A percentile compares a stretch with the other conserved stretches of the same genome.
phyloP scores from a whole-genome alignment of 2,797 vertebrate genomes.

The Channallabes apus region DNA sequence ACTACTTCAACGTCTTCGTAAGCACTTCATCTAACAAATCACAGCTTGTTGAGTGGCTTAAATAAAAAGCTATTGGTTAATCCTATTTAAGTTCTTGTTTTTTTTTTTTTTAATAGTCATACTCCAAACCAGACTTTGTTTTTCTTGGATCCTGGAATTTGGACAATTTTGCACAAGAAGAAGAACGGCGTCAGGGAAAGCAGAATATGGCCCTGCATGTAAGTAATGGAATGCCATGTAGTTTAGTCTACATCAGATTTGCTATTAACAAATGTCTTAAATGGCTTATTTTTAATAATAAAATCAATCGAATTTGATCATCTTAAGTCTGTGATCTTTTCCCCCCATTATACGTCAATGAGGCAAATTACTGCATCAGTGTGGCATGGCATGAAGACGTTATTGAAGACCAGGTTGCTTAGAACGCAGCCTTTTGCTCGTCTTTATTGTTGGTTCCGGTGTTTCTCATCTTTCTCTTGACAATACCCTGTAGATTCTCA shows the following conservation, averaged over 20 bases:
- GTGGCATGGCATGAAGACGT: too few species aligned
- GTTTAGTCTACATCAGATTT: background rate
- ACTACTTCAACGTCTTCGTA: constrained; percentile 37
- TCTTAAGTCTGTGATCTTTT: too few species aligned
- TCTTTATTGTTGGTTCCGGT: too few species aligned
- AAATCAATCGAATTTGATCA: too few species aligned
- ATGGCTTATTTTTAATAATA: background rate
- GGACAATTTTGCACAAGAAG: constrained; percentile 28
- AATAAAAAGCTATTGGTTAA: background rate
- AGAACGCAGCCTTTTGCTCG: too few species aligned
- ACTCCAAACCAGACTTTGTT: constrained; percentile 34
- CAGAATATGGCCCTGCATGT: constrained; percentile 21
- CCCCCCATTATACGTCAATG: too few species aligned
- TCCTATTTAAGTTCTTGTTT: background rate
- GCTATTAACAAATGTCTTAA: background rate
- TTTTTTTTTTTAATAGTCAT: constrained; percentile 4
- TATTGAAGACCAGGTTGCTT: too few species aligned
- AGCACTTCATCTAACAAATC: constrained; percentile 11
- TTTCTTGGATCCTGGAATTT: constrained; percentile 18
- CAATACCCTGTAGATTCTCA: too few species aligned
- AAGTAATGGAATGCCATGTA: background rate
- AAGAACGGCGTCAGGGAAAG: constrained; percentile 3
- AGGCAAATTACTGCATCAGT: too few species aligned
- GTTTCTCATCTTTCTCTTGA: too few species aligned
- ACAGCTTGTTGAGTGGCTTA: background rate